Conservation (phyloP, 2,888 invertebrate genomes). For the Merodon equestris region DNA sequence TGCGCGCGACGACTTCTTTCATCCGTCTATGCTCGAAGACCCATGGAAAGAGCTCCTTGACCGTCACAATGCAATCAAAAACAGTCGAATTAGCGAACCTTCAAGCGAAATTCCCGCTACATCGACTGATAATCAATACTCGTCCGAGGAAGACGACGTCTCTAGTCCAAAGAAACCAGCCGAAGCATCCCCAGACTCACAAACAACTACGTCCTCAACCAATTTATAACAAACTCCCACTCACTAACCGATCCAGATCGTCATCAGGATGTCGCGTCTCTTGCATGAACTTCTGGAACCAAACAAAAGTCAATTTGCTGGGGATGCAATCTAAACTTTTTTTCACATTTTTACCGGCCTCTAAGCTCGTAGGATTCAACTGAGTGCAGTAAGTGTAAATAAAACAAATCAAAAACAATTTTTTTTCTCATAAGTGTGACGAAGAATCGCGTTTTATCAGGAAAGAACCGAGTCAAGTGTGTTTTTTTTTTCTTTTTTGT, state of each 20-base stretch:
- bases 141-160: constrained; percentile 1
- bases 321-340: constrained; percentile 41
- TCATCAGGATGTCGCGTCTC: too few species aligned
- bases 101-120: too few species aligned
- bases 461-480: constrained; percentile 9
- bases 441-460: background rate
- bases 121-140: too few species aligned
- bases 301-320: background rate
- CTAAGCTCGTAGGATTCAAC: constrained; percentile 11
- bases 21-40: constrained; percentile 76
- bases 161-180: background rate
- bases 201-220: too few species aligned
- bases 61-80: constrained; percentile 72
- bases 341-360: constrained; percentile 57
- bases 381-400: constrained; percentile 32
- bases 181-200: background rate
- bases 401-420: constrained; percentile 8
- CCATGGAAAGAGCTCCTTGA: constrained; percentile 76
- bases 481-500: background rate
- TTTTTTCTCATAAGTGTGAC: constrained; percentile 8
- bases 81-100: constrained; percentile 61
- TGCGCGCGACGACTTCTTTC: constrained; percentile 71
- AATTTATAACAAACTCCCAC: too few species aligned
- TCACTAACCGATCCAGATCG: too few species aligned
- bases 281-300: background rate